Evolutionary conservation across 1,140 invertebrate species (phyloP), one percentile per base, ranked within the genome.

Genomic region (Drosophila aff.): DNA sequence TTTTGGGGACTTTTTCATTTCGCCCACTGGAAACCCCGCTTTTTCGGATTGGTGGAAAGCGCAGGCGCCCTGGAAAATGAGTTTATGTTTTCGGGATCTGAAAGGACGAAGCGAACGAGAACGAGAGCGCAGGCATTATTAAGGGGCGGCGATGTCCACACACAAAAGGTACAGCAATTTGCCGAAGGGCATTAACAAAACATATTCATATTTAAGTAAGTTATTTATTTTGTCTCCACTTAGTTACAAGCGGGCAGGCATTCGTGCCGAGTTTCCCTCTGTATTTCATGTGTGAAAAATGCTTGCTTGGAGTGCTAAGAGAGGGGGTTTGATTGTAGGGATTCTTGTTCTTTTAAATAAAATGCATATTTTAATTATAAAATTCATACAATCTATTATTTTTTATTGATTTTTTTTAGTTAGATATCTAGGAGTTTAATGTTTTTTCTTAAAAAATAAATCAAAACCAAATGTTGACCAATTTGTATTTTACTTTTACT

Each of bases 151-250:
- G 60, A 31, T 52, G 73, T 66, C 40, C 61, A 21, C 47, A 46
- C 63, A 46, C 69, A 50, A 64, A 55, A 79, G 82, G 66, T 83
- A 83, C 68, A 82, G 75, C 55, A 68, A 75, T 73, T 78, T 71
- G 60, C 67, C 52, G 26, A 57, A 16, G 53, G 67, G 67, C 67
- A 71, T 71, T 71, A 68, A 68, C 67, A 71, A 71, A 71, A 71
- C 67, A 71, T 71, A 71, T 71, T 71, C 64, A 71, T 68, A 71
- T 68, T 50, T 71, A 57, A 71, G 67, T 67, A 67, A 71, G 67
- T 71, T 71, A 71, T 71, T 71, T 71, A 68, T 71, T 55, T 71
- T 71, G 67, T 26, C 41, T 68, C 66, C 53, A 68, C 67, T 71
- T 71, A 41, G 67, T 57, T 71, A 71, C 63, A 68, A 46, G 40